Evolutionary conservation across 2,113 vertebrate species (phyloP).

Genomic region (Plotosus lineatus): DNA sequence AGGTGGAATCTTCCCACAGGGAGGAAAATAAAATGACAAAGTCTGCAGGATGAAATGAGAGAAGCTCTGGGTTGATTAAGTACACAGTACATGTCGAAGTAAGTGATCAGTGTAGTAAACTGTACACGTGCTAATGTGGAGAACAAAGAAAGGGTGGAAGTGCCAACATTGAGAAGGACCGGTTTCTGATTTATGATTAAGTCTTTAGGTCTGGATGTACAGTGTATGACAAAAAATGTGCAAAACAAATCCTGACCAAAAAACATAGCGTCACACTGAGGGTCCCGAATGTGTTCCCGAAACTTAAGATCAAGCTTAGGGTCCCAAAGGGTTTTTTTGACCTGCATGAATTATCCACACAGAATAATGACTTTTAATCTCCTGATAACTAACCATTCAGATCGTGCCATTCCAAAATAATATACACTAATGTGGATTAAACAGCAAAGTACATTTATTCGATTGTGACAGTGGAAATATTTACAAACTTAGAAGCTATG

Average conservation of each 20-base stretch:
- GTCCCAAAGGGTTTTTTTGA: no score
- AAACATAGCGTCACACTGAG: no score
- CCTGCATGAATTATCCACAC: no score
- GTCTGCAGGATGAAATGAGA: conserved; percentile 75
- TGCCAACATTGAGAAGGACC: neutral
- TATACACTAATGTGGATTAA: no score
- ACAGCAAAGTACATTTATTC: no score
- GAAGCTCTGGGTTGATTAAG: neutral
- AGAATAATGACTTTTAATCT: no score
- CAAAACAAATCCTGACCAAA: neutral
- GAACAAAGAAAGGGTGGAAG: neutral
- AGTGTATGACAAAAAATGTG: neutral
- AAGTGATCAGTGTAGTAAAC: neutral
- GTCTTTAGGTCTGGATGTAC: neutral
- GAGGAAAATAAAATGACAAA: conserved; percentile 93
- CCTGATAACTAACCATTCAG: no score
- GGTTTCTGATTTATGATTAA: neutral
- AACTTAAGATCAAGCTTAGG: no score
- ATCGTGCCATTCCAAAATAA: no score
- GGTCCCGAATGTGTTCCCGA: no score
- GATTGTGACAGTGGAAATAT: no score
- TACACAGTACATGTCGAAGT: neutral
- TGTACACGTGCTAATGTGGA: neutral
- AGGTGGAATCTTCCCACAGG: conserved; percentile 97
- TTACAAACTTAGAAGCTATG: no score